Percentiles rank a stretch among this genome's conserved stretches.
phyloP scores from a whole-genome alignment of 2,888 invertebrate species.

The Torymus auratus region DNA sequence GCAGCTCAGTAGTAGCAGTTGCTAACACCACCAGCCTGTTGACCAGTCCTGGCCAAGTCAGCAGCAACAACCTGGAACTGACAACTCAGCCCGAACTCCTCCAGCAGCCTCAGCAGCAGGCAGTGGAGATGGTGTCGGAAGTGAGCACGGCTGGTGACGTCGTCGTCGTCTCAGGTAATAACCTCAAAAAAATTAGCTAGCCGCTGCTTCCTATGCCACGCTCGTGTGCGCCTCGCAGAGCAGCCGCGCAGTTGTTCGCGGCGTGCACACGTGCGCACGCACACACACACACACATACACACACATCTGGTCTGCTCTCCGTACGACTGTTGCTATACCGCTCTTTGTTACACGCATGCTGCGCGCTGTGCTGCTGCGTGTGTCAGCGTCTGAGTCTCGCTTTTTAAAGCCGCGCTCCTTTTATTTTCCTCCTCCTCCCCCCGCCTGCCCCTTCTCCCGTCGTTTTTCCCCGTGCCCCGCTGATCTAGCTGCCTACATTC shows the following conservation, averaged over 20 bases:
- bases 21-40: slow-evolving; percentile 53
- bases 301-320: slow-evolving; percentile 17
- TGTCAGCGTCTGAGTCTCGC: slow-evolving; percentile 46
- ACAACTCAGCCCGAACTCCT: slow-evolving; percentile 47
- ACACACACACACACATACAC: neutral
- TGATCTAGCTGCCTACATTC: slow-evolving; percentile 41
- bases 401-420: slow-evolving; percentile 34
- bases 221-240: slow-evolving; percentile 41
- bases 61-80: slow-evolving; percentile 53
- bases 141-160: slow-evolving; percentile 62
- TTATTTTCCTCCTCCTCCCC: slow-evolving; percentile 38
- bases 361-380: slow-evolving; percentile 34
- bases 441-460: neutral
- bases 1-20: slow-evolving; percentile 36
- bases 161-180: slow-evolving; percentile 65
- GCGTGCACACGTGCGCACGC: neutral
- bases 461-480: slow-evolving; percentile 1
- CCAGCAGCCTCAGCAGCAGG: slow-evolving; percentile 61
- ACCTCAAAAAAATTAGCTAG: slow-evolving; percentile 59
- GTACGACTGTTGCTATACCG: slow-evolving; percentile 33
- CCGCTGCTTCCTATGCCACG: slow-evolving; percentile 22
- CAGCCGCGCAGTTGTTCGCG: slow-evolving; percentile 27
- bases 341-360: slow-evolving; percentile 52
- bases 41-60: slow-evolving; percentile 47
- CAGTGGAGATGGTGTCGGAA: slow-evolving; percentile 63